Conservation (phyloP, 2,888 invertebrate genomes). For the Chloromyia formosa region DNA sequence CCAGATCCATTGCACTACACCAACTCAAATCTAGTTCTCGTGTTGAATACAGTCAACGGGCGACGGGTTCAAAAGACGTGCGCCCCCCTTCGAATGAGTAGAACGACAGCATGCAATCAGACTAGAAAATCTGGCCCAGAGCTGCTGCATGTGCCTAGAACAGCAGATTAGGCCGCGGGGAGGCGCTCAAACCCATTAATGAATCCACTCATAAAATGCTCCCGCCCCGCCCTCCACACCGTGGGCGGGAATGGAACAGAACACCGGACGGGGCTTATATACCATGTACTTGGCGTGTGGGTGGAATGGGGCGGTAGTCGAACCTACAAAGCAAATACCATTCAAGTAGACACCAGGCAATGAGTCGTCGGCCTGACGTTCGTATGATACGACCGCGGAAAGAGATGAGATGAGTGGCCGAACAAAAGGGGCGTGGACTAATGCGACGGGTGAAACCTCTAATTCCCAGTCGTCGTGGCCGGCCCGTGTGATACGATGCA, state of each 20-base stretch:
- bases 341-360: constrained; percentile 32
- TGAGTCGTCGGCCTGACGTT: constrained; percentile 11
- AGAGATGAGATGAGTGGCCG: constrained; percentile 47
- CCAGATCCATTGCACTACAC: constrained; percentile 41
- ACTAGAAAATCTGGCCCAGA: constrained; percentile 14
- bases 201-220: background rate
- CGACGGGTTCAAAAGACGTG: constrained; percentile 6
- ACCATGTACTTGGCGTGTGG: constrained; percentile 19
- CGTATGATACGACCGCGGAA: background rate
- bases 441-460: constrained; percentile 47
- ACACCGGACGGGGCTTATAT: constrained; percentile 9
- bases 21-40: background rate
- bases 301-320: constrained; percentile 20
- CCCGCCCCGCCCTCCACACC: background rate
- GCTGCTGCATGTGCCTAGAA: background rate
- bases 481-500: constrained; percentile 21
- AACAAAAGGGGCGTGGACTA: constrained; percentile 48
- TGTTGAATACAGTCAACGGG: background rate
- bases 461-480: constrained; percentile 39
- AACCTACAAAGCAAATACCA: background rate
- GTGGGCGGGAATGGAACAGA: background rate
- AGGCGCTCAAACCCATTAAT: constrained; percentile 19
- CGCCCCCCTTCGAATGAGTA: constrained; percentile 1
- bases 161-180: background rate
- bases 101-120: constrained; percentile 16